Evolutionary conservation across 2,113 vertebrate species (phyloP).

Genomic region (Triplophysa dalaica): DNA sequence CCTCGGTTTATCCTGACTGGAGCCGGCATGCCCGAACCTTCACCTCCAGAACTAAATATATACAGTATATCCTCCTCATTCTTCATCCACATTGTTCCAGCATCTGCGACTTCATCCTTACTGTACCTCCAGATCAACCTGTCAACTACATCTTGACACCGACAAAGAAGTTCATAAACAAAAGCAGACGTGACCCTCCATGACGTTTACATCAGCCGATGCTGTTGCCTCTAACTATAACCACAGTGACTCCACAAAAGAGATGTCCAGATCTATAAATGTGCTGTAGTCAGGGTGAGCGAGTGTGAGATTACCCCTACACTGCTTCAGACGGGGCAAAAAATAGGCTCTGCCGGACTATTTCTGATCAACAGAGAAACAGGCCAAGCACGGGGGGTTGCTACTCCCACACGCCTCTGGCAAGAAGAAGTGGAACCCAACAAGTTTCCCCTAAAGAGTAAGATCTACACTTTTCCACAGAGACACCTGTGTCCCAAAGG

Average conservation of each 20-base stretch:
- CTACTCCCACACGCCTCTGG: constrained; percentile 40
- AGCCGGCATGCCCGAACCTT: constrained; percentile 46
- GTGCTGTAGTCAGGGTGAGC: constrained; percentile 50
- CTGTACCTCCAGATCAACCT: neutral
- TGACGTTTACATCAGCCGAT: constrained; percentile 51
- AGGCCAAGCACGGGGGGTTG: constrained; percentile 26
- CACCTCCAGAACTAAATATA: constrained; percentile 52
- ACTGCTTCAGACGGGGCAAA: constrained; percentile 46
- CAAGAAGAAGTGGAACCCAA: constrained; percentile 55
- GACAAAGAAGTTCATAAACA: constrained; percentile 11
- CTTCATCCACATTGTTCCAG: neutral
- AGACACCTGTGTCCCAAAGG: constrained; percentile 40
- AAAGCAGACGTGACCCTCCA: constrained; percentile 38
- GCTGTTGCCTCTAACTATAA: constrained; percentile 54
- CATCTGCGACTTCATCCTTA: neutral
- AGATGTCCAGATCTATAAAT: constrained; percentile 53
- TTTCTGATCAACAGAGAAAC: constrained; percentile 45
- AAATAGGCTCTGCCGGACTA: constrained; percentile 58
- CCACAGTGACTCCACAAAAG: constrained; percentile 59
- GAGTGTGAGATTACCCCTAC: constrained; percentile 37
- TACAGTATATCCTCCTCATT: constrained; percentile 19
- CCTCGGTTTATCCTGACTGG: constrained; percentile 41
- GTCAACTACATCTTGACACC: neutral
- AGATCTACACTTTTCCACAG: constrained; percentile 30
- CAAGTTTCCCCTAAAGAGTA: constrained; percentile 43